A percentile compares a stretch with the other conserved stretches of the same genome.
These are phyloP conservation scores for Rosalia funebris DNA, from an alignment of 2,888 invertebrate genomes.

Conservation along the genomic window DNA sequence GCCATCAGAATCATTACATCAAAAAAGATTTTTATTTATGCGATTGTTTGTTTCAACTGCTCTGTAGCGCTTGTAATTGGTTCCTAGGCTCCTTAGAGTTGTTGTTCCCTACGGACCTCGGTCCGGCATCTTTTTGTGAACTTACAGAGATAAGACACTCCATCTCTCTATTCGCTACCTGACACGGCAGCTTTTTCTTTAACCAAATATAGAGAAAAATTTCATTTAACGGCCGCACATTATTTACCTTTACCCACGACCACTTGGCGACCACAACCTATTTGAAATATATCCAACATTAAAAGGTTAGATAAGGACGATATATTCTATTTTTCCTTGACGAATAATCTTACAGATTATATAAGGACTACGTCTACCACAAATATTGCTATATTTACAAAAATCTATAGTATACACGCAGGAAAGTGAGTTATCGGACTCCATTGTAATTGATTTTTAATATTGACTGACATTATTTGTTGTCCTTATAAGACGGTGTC, in stretches of 20 bases:
- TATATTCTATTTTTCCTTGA: neutral
- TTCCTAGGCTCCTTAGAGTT: constrained; percentile 54
- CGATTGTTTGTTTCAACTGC: constrained; percentile 55
- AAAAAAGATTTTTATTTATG: constrained; percentile 55
- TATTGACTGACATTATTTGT: too few species aligned
- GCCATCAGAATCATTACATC: constrained; percentile 43
- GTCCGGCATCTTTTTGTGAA: constrained; percentile 51
- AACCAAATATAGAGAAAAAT: constrained; percentile 34
- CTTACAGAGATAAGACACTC: constrained; percentile 47
- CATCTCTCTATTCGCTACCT: constrained; percentile 40
- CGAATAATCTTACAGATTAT: neutral
- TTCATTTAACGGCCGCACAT: constrained; percentile 27
- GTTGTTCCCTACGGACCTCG: constrained; percentile 52
- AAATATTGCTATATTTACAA: too few species aligned
- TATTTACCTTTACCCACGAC: constrained; percentile 19
- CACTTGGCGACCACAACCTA: constrained; percentile 19
- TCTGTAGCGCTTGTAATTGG: constrained; percentile 55
- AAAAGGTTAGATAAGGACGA: constrained; percentile 1
- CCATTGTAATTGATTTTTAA: too few species aligned
- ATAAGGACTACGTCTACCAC: neutral
- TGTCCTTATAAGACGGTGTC: too few species aligned
- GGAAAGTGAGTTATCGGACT: too few species aligned
- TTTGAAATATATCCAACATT: constrained; percentile 13
- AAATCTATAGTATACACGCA: too few species aligned
- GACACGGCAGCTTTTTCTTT: constrained; percentile 31